phyloP scores from a whole-genome alignment of 2,113 vertebrate species.

The Gallinago media region DNA sequence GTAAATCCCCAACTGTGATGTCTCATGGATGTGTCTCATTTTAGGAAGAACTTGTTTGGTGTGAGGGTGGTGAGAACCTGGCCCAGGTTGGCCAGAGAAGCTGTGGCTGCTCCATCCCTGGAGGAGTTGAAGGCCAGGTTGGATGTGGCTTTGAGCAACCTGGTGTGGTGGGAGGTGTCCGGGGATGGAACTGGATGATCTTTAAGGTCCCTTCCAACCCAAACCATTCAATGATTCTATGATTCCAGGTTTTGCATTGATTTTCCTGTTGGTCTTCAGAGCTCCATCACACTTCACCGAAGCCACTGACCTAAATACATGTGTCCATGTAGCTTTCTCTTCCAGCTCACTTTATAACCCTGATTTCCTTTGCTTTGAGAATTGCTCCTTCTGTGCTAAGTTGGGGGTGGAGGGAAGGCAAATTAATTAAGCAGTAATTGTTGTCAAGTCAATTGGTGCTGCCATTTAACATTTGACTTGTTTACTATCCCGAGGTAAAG shows the following conservation, averaged over 20 bases:
- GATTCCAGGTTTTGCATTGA: background rate
- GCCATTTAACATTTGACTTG: slow-evolving; percentile 58
- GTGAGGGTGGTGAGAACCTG: too few species aligned
- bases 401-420: slow-evolving; percentile 46
- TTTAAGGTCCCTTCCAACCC: too few species aligned
- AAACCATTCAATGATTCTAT: too few species aligned
- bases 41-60: too few species aligned
- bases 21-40: too few species aligned
- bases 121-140: too few species aligned
- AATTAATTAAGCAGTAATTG: slow-evolving; percentile 70
- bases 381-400: slow-evolving; percentile 10
- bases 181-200: too few species aligned
- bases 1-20: too few species aligned
- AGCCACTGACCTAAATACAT: background rate
- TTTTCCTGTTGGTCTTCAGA: background rate
- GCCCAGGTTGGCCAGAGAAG: too few species aligned
- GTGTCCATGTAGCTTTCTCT: background rate
- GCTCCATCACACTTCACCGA: rapidly evolving
- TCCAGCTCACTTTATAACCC: background rate
- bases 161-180: too few species aligned
- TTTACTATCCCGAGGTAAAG: slow-evolving; percentile 54
- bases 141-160: too few species aligned
- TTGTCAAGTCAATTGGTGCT: slow-evolving; percentile 56
- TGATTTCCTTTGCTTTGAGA: background rate
- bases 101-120: too few species aligned